Conservation (phyloP, 2,113 vertebrate genomes). For the Corapipo altera region DNA sequence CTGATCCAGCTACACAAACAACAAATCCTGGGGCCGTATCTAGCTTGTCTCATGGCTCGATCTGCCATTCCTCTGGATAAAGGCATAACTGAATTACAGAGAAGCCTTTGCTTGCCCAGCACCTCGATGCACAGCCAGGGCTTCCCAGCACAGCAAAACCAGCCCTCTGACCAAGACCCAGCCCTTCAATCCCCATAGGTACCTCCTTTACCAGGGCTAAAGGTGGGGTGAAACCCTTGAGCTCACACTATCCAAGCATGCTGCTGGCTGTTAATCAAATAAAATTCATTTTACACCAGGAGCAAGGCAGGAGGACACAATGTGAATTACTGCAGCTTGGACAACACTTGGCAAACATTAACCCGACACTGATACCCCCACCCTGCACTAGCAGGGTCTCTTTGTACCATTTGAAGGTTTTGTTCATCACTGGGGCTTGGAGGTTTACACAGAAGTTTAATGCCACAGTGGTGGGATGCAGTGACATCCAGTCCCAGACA, state of each 20-base stretch:
- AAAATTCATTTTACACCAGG: background rate
- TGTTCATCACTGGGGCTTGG: background rate
- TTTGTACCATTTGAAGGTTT: background rate
- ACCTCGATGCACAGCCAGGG: accelerated
- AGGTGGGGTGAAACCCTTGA: background rate
- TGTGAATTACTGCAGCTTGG: background rate
- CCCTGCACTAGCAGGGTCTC: background rate
- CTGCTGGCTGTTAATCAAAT: too few species aligned
- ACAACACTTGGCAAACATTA: background rate
- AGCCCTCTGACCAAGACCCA: accelerated
- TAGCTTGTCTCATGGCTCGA: accelerated
- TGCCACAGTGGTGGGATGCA: accelerated
- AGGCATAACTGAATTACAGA: background rate
- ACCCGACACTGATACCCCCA: background rate
- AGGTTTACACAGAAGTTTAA: background rate
- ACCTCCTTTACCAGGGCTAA: background rate
- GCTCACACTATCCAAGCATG: accelerated
- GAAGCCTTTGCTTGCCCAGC: background rate
- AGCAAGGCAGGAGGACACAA: background rate
- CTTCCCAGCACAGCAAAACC: background rate
- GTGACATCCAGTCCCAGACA: background rate
- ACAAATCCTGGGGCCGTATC: background rate
- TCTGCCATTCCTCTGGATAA: background rate
- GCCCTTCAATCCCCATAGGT: accelerated
- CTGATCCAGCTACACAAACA: background rate